Conservation (phyloP, 2,797 vertebrate genomes). For the Sebastes jordani region DNA sequence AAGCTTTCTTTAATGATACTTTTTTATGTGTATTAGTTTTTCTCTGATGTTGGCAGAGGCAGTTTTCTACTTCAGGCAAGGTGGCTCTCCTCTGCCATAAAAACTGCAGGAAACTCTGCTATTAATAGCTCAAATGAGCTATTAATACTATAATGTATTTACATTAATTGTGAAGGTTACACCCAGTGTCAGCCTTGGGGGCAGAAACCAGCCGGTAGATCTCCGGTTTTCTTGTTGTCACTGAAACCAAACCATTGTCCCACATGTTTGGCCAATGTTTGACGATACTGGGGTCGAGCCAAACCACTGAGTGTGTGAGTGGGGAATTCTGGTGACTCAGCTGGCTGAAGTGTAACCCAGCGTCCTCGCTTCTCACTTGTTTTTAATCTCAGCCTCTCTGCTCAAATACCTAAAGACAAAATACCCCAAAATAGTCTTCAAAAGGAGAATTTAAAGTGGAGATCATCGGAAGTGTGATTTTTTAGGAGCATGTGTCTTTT, state of each 20-base stretch:
- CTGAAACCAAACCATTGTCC: background rate
- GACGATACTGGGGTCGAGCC: slow-evolving; percentile 10
- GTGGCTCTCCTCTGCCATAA: background rate
- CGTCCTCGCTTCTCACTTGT: background rate
- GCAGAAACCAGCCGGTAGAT: background rate
- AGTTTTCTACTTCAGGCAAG: background rate
- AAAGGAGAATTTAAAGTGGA: background rate
- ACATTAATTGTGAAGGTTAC: background rate
- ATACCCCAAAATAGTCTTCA: background rate
- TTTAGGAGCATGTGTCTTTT: background rate
- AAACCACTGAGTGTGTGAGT: background rate
- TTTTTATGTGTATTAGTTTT: background rate
- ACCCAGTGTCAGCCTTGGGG: background rate
- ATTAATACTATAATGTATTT: background rate
- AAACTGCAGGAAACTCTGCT: background rate
- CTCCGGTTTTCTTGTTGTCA: background rate
- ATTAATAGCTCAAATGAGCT: background rate
- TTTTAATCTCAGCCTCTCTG: background rate
- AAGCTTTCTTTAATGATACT: too few relatives aligned
- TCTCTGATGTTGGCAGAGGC: background rate
- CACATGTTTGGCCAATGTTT: slow-evolving; percentile 41
- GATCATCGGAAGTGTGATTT: background rate
- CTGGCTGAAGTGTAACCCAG: slow-evolving; percentile 37
- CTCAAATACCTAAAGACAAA: background rate
- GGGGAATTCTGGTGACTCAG: slow-evolving; percentile 5